Conservation (phyloP, 92 coral and sea anemone species). For the Metridium senile region DNA sequence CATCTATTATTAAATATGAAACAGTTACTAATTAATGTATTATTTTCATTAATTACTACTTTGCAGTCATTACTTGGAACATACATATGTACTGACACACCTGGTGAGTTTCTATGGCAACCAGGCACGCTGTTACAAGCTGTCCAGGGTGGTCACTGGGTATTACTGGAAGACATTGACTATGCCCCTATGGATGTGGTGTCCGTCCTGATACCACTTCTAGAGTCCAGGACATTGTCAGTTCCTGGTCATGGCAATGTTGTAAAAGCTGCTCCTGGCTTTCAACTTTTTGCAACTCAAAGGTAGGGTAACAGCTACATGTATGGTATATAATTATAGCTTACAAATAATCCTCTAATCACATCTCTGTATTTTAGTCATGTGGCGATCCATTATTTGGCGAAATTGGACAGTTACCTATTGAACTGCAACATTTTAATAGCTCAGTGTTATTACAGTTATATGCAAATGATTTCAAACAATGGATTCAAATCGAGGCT, state of each 20-base stretch:
- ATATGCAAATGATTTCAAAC: no score
- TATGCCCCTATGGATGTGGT: conserved; percentile 96
- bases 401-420: no score
- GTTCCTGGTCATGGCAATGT: conserved; percentile 95
- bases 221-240: conserved; percentile 82
- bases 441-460: no score
- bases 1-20: no score
- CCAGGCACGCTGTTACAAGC: conserved; percentile 91
- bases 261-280: conserved; percentile 87
- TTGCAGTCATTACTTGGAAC: conserved; percentile 92
- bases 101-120: conserved; percentile 97
- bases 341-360: no score
- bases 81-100: conserved; percentile 88
- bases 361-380: no score
- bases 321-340: no score
- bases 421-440: no score
- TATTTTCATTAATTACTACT: no score
- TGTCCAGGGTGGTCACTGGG: conserved; percentile 88
- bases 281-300: conserved; percentile 97
- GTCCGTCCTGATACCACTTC: conserved; percentile 86
- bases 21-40: no score
- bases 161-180: conserved; percentile 94
- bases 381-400: no score
- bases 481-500: no score
- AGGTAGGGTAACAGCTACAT: conserved; percentile 50